Base-by-base conservation (phyloP, 2,797 vertebrate genomes). In the Orientallactaga sibirica region DNA sequence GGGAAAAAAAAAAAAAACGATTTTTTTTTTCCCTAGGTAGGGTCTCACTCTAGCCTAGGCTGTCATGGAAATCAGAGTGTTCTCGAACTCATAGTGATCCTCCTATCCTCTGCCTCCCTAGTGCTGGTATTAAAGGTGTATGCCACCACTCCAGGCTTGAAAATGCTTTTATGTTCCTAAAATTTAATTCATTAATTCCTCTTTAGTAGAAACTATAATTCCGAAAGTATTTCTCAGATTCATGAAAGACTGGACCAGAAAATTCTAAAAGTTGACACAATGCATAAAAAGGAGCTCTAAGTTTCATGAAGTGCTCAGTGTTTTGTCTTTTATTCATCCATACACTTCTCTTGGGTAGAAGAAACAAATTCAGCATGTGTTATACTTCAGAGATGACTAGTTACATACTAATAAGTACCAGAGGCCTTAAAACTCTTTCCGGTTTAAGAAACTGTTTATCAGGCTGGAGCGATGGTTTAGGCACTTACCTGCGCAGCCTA, bases 221-320 rank as follows among this genome's bases (percentile, higher is more conserved):
- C 55, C 78, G 79, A 81, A 90, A 22, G 29, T 64, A 73, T 33
- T 83, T 93, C 41, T 80, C 68, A 83, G 61, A 66, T 70, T 88
- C 41, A 84, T 55, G 24, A 82, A 93, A 71, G 20, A 87, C 67
- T 41, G 8, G 62, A 74, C 41, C 90, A 58, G 33, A 80, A 87
- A 91, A 74, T 75, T 71, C 85, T 82, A 83, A 95, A 93, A 89
- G 79, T 41, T 37, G 37, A 85, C 18, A 68, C 5, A 43, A 70
- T 74, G 61, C 15, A 58, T 88, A 75, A 83, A 78, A 95, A 86
- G 41, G 2, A 66, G 10, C 64, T 70, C 29, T 58, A 33, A 94
- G 8, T 9, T 75, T 89, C 43, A 24, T 37, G n/a, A 20, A 88
- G 15, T 61, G 7, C 85, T 80, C 33, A 15, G 12, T 27, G 29